Percentiles rank a stretch among this genome's conserved stretches.
These are phyloP conservation scores for Hoplodrina ambigua DNA, from an alignment of 2,888 invertebrate genomes.

Conservation along the genomic window DNA sequence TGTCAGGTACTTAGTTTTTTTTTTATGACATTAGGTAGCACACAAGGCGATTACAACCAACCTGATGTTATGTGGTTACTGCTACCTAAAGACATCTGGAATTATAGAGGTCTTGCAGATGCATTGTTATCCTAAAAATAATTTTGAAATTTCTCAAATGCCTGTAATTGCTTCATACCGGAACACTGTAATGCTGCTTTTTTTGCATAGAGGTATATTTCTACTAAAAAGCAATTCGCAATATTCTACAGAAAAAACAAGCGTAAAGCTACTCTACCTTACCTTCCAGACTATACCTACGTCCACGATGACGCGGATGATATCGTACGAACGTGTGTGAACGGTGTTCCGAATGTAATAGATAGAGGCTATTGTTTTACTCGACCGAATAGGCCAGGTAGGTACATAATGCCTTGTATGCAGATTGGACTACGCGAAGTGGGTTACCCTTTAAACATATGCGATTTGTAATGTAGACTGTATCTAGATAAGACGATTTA, in stretches of 20 bases:
- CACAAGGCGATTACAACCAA: too few species aligned
- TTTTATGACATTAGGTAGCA: too few species aligned
- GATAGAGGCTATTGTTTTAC: conserved; percentile 65
- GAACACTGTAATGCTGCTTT: too few species aligned
- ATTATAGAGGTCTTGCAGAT: too few species aligned
- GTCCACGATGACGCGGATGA: conserved; percentile 53
- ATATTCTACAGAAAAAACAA: background rate
- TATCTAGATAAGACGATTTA: conserved; percentile 42
- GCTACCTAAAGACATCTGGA: too few species aligned
- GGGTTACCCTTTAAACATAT: conserved; percentile 36
- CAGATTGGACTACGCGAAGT: conserved; percentile 54
- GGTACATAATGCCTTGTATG: conserved; percentile 46
- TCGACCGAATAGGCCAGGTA: background rate
- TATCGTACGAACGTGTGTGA: conserved; percentile 57
- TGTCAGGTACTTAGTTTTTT: background rate
- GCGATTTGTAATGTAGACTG: conserved; percentile 45
- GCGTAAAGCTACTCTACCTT: conserved; percentile 19
- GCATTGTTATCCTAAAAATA: too few species aligned
- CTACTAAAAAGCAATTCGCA: background rate
- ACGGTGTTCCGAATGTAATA: conserved; percentile 55
- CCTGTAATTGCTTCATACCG: too few species aligned
- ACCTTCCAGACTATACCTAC: conserved; percentile 7
- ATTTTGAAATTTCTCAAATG: too few species aligned
- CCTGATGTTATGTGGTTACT: too few species aligned
- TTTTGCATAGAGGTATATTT: too few species aligned